Evolutionary conservation across 1,140 invertebrate species (phyloP).

Genomic region (Drosophila sturtevanti): DNA sequence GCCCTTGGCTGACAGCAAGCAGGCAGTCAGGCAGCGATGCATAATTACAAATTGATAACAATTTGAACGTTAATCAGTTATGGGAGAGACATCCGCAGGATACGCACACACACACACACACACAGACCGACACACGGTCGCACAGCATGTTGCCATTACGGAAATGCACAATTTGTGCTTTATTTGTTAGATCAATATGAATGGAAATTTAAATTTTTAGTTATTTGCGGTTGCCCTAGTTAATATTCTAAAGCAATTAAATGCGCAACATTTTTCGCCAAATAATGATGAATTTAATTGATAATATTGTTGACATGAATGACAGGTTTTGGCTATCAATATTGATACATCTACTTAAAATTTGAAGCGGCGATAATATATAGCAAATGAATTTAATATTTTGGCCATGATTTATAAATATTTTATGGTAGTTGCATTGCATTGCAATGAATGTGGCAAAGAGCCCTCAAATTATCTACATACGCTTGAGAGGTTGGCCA

Average conservation of each 20-base stretch:
- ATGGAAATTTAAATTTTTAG: slow-evolving; percentile 25
- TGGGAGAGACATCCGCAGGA: slow-evolving; percentile 32
- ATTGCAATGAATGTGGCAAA: slow-evolving; percentile 37
- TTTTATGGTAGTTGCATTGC: slow-evolving; percentile 42
- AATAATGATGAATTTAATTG: slow-evolving; percentile 68
- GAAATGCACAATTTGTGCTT: slow-evolving; percentile 67
- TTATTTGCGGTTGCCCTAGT: background rate
- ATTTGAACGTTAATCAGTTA: slow-evolving; percentile 74
- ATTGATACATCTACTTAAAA: slow-evolving; percentile 53
- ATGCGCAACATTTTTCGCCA: slow-evolving; percentile 41
- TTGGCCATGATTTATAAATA: slow-evolving; percentile 71
- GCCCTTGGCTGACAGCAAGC: slow-evolving; percentile 5
- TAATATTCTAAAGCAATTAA: slow-evolving; percentile 58
- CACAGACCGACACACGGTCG: background rate
- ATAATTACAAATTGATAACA: slow-evolving; percentile 78
- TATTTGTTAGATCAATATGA: slow-evolving; percentile 53
- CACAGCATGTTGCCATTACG: slow-evolving; percentile 17
- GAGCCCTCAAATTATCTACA: slow-evolving; percentile 66
- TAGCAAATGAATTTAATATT: slow-evolving; percentile 71
- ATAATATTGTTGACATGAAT: slow-evolving; percentile 70
- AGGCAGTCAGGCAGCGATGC: slow-evolving; percentile 16
- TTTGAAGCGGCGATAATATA: slow-evolving; percentile 44
- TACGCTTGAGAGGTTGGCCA: slow-evolving; percentile 38
- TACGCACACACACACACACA: background rate
- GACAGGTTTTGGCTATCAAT: slow-evolving; percentile 38